Conservation (phyloP, 1,140 invertebrate species). For the Drosophila gunungcola region DNA sequence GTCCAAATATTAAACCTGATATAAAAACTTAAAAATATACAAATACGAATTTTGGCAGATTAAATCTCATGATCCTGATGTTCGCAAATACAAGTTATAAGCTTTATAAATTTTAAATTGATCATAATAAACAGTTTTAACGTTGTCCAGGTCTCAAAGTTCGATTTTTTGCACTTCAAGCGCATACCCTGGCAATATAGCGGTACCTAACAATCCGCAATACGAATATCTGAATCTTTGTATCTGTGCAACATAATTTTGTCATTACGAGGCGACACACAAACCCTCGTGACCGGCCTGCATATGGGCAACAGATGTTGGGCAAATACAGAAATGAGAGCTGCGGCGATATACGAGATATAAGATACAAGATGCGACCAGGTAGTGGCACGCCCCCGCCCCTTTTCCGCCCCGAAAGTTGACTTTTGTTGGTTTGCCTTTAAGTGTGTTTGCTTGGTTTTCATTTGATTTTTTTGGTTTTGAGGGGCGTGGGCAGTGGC, state of each 20-base stretch:
- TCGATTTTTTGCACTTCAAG: neutral
- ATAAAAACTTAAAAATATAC: too few species aligned
- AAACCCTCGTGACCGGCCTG: constrained; percentile 44
- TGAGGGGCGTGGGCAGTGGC: constrained; percentile 43
- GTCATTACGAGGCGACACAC: constrained; percentile 67
- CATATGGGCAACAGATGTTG: constrained; percentile 80
- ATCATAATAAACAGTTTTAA: too few species aligned
- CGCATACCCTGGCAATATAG: constrained; percentile 7
- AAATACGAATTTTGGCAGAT: too few species aligned
- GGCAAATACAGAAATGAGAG: constrained; percentile 51
- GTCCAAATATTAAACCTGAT: too few species aligned
- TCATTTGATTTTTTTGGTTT: constrained; percentile 6
- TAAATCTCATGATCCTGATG: too few species aligned
- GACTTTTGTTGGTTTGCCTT: constrained; percentile 50
- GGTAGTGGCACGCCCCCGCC: constrained; percentile 64
- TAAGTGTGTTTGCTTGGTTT: constrained; percentile 43
- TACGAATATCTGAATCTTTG: constrained; percentile 33
- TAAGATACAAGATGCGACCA: constrained; percentile 49
- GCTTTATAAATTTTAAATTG: too few species aligned
- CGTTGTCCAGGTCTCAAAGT: neutral
- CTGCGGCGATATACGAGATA: constrained; percentile 22
- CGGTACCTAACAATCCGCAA: constrained; percentile 23
- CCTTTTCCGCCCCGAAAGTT: constrained; percentile 33
- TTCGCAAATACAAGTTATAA: too few species aligned
- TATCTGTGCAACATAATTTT: constrained; percentile 80